These are phyloP conservation scores for Conus betulinus DNA, from an alignment of 1,140 invertebrate species.

Conservation along the genomic window DNA sequence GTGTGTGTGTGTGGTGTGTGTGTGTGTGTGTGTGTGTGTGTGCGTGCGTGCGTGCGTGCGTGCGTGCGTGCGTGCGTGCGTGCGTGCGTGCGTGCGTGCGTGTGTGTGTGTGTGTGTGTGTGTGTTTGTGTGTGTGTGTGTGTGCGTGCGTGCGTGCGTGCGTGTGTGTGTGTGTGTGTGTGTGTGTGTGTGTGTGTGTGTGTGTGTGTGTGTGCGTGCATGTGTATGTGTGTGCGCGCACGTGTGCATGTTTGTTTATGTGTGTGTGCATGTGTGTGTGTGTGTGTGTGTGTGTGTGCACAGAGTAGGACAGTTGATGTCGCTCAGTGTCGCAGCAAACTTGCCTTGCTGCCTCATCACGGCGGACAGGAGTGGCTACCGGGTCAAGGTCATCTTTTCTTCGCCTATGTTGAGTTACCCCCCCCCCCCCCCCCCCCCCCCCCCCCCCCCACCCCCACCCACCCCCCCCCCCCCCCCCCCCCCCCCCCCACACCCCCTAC, in stretches of 20 bases:
- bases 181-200: background rate
- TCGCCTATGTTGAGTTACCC: too few species aligned
- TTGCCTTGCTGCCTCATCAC: too few species aligned
- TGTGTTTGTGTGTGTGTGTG: constrained; percentile 1
- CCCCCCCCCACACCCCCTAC: too few species aligned
- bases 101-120: background rate
- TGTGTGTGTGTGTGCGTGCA: background rate
- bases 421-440: too few species aligned
- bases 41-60: background rate
- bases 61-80: background rate
- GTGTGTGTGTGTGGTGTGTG: background rate
- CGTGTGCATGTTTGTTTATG: background rate
- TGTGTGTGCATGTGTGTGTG: background rate
- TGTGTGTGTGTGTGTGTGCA: background rate
- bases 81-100: background rate
- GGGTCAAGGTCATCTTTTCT: too few species aligned
- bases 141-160: background rate
- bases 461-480: too few species aligned
- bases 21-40: background rate
- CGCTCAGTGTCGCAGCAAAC: too few species aligned
- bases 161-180: background rate
- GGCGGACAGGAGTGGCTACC: too few species aligned
- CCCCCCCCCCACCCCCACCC: too few species aligned
- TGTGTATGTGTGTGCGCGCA: background rate
- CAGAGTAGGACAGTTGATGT: too few species aligned